These are phyloP conservation scores for Myotis daubentonii DNA, from an alignment of 2,797 vertebrate species.

Conservation along the genomic window DNA sequence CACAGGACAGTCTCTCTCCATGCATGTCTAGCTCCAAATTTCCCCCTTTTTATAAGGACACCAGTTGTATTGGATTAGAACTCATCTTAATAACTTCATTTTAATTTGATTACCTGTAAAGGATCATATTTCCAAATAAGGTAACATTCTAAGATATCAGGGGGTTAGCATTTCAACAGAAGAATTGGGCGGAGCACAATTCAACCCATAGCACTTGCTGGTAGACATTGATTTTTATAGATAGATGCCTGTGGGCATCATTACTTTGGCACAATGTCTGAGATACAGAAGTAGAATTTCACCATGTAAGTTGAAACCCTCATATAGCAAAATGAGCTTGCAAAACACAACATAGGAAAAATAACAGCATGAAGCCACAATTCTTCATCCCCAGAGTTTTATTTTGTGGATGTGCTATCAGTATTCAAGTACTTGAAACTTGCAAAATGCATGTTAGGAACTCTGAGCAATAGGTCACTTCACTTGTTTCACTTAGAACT, in stretches of 20 bases:
- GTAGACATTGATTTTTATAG: neutral
- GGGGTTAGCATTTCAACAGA: neutral
- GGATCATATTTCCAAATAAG: neutral
- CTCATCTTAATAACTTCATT: neutral
- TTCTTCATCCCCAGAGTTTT: neutral
- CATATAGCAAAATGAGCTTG: neutral
- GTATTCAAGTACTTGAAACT: neutral
- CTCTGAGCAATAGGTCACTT: neutral
- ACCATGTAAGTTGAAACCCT: neutral
- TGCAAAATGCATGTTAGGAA: neutral
- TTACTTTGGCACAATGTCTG: neutral
- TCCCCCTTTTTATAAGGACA: neutral
- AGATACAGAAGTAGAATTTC: neutral
- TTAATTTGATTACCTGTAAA: neutral
- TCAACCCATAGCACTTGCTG: neutral
- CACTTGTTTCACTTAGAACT: neutral
- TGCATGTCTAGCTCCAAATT: neutral
- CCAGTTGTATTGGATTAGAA: neutral
- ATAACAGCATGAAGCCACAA: neutral
- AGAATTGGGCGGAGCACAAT: neutral
- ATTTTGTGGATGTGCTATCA: neutral
- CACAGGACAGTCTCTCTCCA: neutral
- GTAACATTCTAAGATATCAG: neutral
- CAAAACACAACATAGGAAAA: constrained; percentile 31
- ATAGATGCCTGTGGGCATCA: neutral